Base-by-base conservation (phyloP, 2,888 invertebrate genomes). In the Caenorhabditis plicata region DNA sequence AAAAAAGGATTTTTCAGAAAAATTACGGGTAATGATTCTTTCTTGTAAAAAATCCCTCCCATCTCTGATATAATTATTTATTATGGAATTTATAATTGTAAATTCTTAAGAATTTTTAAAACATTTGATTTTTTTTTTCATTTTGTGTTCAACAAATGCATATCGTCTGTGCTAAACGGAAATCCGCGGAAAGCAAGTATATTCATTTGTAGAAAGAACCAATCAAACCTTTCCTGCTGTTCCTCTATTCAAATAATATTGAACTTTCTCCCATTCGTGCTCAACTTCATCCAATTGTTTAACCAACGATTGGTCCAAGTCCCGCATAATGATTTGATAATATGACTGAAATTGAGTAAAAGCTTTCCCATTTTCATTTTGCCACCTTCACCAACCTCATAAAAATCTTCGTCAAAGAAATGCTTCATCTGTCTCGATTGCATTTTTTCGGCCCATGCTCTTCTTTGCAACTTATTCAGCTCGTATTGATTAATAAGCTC, bases 401-500 rank as follows among this genome's bases (percentile, higher is more conserved):
- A 74, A 50, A 79, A 74, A 38, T 79, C 79, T 33, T 79, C 79
- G 8, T 77, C 77, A 38, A 78, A 76, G 42, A 80, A 79, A 36
- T 74, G 73, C 25, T 71, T 63, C 79, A 79, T 80, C 48, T 78
- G 73, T 38, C 79, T 43, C n/a, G 73, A 63, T 46, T 77, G 67
- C 79, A 79, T 79, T 57, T 75, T 78, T 49, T 79, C 79, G 0
- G 79, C 79, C 79, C 79, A 79, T 9, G 64, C 71, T 44, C 71
- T 57, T 9, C 74, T 36, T 42, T 76, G 73, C 20, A 79, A 55
- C 17, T 65, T 62, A 17, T 75, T 73, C 31, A 58, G 38, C 23
- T 77, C 77, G 54, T 77, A 79, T 58, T 79, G 69, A 41, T 56
- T 38, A 64, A 74, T 74, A 32, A 75, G 38, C 20, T 67, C 62